Conservation (phyloP, 2,888 invertebrate genomes). For the Odontocolon sp. region DNA sequence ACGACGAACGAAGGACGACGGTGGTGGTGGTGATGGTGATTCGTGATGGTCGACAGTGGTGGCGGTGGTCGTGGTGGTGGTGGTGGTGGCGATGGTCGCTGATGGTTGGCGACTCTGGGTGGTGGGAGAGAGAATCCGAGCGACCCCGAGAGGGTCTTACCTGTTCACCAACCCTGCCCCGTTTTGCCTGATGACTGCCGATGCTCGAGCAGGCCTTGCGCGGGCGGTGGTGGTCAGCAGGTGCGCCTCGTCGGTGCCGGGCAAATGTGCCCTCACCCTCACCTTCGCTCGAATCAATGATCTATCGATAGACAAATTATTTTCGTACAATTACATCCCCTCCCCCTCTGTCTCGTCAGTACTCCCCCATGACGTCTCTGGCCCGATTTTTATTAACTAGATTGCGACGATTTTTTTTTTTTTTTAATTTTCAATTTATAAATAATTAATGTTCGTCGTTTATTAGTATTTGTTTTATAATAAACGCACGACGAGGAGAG, state of each 20-base stretch:
- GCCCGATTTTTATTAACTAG: too few species aligned
- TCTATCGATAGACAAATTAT: background rate
- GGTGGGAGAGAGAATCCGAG: conserved; percentile 34
- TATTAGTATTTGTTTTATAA: too few species aligned
- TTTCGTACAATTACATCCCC: too few species aligned
- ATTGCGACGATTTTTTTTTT: background rate
- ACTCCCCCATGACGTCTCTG: too few species aligned
- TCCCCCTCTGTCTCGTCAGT: too few species aligned
- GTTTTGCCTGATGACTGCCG: background rate
- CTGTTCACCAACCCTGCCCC: conserved; percentile 46
- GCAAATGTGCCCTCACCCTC: background rate
- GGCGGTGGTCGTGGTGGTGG: conserved; percentile 30
- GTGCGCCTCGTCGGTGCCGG: background rate
- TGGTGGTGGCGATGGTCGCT: conserved; percentile 37
- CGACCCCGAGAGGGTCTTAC: conserved; percentile 42
- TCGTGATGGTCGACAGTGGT: conserved; percentile 21
- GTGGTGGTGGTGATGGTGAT: conserved; percentile 17
- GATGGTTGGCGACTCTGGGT: conserved; percentile 26
- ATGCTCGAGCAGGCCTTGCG: background rate
- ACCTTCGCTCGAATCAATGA: background rate
- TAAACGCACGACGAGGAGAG: too few species aligned
- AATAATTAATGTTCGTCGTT: too few species aligned
- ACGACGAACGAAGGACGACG: background rate
- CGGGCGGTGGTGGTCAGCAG: background rate
- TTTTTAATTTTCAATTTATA: too few species aligned